Conservation (phyloP, 1,140 invertebrate species). For the Colletes latitarsis region DNA sequence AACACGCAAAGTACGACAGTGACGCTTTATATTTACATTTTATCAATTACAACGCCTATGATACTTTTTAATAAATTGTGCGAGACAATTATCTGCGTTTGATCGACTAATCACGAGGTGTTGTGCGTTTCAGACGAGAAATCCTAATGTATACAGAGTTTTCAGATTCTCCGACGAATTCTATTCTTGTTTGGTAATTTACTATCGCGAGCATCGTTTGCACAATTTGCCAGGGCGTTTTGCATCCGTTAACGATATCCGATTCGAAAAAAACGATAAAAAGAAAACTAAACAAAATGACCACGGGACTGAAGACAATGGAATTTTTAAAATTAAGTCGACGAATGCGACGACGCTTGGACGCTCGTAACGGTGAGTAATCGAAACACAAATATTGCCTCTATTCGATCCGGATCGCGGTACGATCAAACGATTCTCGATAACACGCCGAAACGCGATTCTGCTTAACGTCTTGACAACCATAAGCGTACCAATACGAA, state of each 20-base stretch:
- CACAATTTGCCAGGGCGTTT: too few species aligned
- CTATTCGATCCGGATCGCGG: background rate
- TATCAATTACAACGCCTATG: background rate
- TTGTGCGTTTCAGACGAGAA: background rate
- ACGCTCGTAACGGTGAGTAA: conserved; percentile 66
- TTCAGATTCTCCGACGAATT: background rate
- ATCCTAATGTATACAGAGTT: background rate
- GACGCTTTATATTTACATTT: background rate
- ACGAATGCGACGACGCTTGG: conserved; percentile 57
- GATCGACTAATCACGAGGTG: background rate
- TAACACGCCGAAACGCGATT: background rate
- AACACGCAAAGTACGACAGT: too few species aligned
- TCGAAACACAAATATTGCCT: conserved; percentile 10
- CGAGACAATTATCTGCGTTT: background rate
- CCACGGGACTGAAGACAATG: conserved; percentile 54
- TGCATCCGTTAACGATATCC: background rate
- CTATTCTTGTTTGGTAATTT: background rate
- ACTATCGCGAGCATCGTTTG: background rate
- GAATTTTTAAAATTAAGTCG: conserved; percentile 60
- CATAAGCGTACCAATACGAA: too few species aligned
- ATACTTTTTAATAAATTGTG: background rate
- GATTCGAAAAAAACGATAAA: background rate
- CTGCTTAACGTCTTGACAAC: background rate
- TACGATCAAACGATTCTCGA: conserved; percentile 27
- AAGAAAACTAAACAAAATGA: conserved; percentile 44